A percentile compares a stretch with the other conserved stretches of the same genome.
Evolutionary conservation across 2,888 invertebrate species (phyloP).

Genomic region (Lithosia quadra): DNA sequence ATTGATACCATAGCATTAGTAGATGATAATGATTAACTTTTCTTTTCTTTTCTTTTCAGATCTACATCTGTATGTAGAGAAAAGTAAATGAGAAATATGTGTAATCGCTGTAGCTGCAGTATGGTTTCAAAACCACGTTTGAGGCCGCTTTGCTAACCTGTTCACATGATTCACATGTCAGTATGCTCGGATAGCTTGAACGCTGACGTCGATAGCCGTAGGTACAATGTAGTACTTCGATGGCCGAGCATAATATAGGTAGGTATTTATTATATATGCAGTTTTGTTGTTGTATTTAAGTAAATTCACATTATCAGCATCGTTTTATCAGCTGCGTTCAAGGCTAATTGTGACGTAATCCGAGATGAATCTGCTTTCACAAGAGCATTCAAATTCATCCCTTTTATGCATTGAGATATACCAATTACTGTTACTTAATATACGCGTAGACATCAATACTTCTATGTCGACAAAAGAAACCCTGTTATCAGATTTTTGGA

Average conservation of each 20-base stretch:
- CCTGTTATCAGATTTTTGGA: neutral
- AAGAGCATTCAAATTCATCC: neutral
- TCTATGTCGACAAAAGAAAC: neutral
- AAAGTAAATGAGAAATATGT: too few species aligned
- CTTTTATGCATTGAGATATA: too few species aligned
- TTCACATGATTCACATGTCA: too few species aligned
- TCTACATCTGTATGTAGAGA: too few species aligned
- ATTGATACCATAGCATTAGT: too few species aligned
- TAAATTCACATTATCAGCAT: slow-evolving; percentile 6
- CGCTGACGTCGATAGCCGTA: neutral
- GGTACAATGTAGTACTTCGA: neutral
- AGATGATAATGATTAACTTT: too few species aligned
- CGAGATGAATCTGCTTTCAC: slow-evolving; percentile 1
- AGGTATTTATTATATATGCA: slow-evolving; percentile 1
- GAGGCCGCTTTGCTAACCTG: too few species aligned
- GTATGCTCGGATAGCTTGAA: neutral
- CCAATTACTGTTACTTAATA: too few species aligned
- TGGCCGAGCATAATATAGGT: neutral
- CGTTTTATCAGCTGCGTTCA: slow-evolving; percentile 3
- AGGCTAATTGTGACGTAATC: neutral
- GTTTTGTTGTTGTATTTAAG: neutral
- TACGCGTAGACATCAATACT: too few species aligned
- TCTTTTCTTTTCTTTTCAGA: too few species aligned
- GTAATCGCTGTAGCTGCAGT: too few species aligned
- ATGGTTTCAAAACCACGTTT: too few species aligned